A percentile compares a stretch with the other conserved stretches of the same genome.
phyloP scores from a whole-genome alignment of 2,113 vertebrate genomes.

The Nannobrachium achirus region DNA sequence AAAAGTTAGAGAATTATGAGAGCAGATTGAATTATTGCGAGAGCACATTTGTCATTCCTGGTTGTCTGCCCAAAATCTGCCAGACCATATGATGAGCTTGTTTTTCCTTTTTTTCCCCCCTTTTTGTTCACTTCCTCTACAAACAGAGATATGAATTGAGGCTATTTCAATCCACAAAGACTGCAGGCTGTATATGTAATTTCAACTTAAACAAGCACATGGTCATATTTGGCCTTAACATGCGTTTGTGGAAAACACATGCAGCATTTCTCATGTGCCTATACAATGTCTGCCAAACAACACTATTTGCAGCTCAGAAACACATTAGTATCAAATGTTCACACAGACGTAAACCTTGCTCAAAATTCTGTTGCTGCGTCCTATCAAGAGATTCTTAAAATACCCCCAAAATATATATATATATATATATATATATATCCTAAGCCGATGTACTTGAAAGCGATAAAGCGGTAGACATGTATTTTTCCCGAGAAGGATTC shows the following conservation, averaged over 20 bases:
- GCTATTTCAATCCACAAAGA: conserved; percentile 59
- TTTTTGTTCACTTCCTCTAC: conserved; percentile 82
- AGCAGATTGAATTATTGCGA: conserved; percentile 87
- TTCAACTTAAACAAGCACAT: conserved; percentile 46
- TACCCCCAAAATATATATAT: conserved; percentile 60
- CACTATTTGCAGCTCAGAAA: conserved; percentile 28
- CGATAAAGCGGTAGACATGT: conserved; percentile 70
- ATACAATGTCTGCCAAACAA: conserved; percentile 53
- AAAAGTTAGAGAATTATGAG: conserved; percentile 85
- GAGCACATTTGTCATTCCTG: conserved; percentile 86
- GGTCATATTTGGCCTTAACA: conserved; percentile 51
- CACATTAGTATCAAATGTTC: conserved; percentile 51
- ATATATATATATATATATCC: no score
- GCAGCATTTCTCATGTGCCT: conserved; percentile 37
- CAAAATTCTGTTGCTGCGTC: conserved; percentile 64
- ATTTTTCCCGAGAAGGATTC: conserved; percentile 75
- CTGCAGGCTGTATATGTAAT: conserved; percentile 57
- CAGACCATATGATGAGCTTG: conserved; percentile 87
- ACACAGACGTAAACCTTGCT: conserved; percentile 60
- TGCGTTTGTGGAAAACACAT: conserved; percentile 49
- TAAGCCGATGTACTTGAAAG: conserved; percentile 69
- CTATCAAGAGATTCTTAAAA: conserved; percentile 64
- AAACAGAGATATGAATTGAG: conserved; percentile 77
- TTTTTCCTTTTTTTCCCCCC: conserved; percentile 53
- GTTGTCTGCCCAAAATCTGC: conserved; percentile 84